A percentile compares a stretch with the other conserved stretches of the same genome.
These are phyloP conservation scores for Hirundichthys speculiger DNA, from an alignment of 2,113 vertebrate genomes.

Conservation along the genomic window DNA sequence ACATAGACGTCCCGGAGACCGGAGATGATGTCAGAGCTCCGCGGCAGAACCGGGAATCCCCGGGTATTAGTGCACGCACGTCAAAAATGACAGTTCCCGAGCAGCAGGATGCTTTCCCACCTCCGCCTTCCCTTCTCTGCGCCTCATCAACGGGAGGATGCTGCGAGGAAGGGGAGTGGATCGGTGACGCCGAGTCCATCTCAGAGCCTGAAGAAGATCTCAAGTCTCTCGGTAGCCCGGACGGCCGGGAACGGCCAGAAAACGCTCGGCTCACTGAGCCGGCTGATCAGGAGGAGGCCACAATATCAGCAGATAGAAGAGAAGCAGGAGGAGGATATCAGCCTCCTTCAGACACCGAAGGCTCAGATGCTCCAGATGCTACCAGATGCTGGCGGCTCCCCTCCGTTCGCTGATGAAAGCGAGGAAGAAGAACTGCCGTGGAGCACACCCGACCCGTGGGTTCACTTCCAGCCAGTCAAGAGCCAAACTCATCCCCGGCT, in stretches of 20 bases:
- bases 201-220: constrained; percentile 25
- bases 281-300: constrained; percentile 4
- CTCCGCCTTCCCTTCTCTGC: neutral
- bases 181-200: constrained; percentile 13
- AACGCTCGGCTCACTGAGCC: constrained; percentile 1
- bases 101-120: constrained; percentile 1
- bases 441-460: constrained; percentile 21
- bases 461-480: neutral
- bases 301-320: constrained; percentile 2
- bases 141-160: constrained; percentile 11
- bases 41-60: constrained; percentile 8
- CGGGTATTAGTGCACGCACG: neutral
- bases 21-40: constrained; percentile 3
- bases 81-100: neutral
- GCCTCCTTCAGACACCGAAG: constrained; percentile 11
- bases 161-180: constrained; percentile 11
- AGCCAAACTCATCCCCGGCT: constrained; percentile 8
- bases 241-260: constrained; percentile 9
- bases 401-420: constrained; percentile 52
- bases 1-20: constrained; percentile 33
- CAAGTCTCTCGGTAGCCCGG: constrained; percentile 4
- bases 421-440: constrained; percentile 46
- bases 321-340: constrained; percentile 10
- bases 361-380: neutral
- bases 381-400: constrained; percentile 5